Evolutionary conservation across 1,140 invertebrate genomes (phyloP), one percentile per base, ranked within the genome.

Genomic region (Drosophila mayri): DNA sequence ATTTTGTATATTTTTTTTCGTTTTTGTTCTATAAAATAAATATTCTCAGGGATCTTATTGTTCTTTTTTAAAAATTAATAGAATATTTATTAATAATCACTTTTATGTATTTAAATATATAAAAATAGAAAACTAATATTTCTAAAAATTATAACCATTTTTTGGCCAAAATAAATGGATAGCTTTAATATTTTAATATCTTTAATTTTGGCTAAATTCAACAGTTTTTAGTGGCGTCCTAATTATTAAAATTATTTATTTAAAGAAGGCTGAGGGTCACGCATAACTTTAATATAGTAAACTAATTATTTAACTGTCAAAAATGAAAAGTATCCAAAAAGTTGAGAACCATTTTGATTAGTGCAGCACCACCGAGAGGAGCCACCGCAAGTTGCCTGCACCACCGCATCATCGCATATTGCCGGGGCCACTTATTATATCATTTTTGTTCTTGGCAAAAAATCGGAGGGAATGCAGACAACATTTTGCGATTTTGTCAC

Each of bases 401-500:
- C 62, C 65, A 52, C 62, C 44, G 60, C 57, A 59, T 58, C 64
- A 65, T 71, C 59, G 57, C 60, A 76, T 72, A 73, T 59, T 58
- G 75, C 61, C 59, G 72, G 60, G 49, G 30, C 80, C 80, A 84
- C 80, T 71, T 84, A 88, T 88, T 88, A 90, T 77, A 90, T 88
- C 76, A 90, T 90, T 88, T 88, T 78, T 79, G 66, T 58, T 72
- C 63, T 77, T 68, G 47, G 52, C 50, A 41, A 76, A 74, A 38
- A 74, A 59, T 59, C 47, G 76, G 57, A 66, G 67, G 50, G 80
- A 76, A 88, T 76, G 85, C 84, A 90, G 86, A 86, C 86, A 61
- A 84, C 87, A 91, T 91, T 92, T 92, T 92, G 77, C 84, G 84
- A 86, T 92, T 92, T 92, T 92, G 90, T 92, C 91, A 92, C 90